These are phyloP conservation scores for Glaucidium brasilianum DNA, from an alignment of 2,113 vertebrate genomes.

Conservation along the genomic window DNA sequence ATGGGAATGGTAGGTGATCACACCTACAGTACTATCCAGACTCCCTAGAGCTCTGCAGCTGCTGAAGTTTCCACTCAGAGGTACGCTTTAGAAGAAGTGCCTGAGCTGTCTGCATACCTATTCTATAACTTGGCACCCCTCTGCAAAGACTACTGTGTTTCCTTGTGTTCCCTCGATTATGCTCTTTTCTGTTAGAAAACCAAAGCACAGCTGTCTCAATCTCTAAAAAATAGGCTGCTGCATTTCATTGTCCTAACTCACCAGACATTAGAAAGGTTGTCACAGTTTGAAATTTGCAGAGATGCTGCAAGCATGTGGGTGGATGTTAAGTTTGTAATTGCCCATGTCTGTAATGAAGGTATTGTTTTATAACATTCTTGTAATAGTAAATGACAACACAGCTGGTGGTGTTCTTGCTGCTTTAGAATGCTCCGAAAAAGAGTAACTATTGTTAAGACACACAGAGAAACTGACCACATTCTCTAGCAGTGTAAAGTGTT, in stretches of 20 bases:
- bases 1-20: neutral
- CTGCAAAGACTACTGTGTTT: neutral
- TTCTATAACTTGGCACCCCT: neutral
- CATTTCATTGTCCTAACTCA: neutral
- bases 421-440: neutral
- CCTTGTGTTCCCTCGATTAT: neutral
- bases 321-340: neutral
- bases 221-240: neutral
- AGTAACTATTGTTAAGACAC: neutral
- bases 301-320: neutral
- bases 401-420: neutral
- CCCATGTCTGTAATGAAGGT: neutral
- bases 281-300: neutral
- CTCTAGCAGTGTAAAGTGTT: neutral
- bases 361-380: neutral
- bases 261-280: neutral
- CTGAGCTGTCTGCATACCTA: neutral
- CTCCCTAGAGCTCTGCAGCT: slow-evolving; percentile 2
- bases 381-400: neutral
- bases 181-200: neutral
- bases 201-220: neutral
- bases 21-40: neutral
- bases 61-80: neutral
- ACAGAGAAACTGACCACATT: neutral
- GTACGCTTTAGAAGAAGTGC: neutral